Evolutionary conservation across 2,113 vertebrate genomes (phyloP), one percentile per base, ranked within the genome.

Genomic region (Sebastes schlegelii): DNA sequence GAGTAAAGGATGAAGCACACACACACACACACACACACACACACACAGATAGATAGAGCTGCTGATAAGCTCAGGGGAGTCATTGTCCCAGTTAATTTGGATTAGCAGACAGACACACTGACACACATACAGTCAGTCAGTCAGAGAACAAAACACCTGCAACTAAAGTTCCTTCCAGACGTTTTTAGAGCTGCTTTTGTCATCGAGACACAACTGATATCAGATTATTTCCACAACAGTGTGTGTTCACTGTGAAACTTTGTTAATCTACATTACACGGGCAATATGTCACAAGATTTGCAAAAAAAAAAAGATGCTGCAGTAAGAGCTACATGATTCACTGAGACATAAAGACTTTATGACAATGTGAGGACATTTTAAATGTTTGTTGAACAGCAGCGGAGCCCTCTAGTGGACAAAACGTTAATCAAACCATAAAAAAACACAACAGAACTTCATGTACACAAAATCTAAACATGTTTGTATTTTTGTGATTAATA

Each of bases 21-120:
- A 6, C 60, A 26, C 11, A 3, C 60, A 40, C 60, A 6, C 57
- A 58, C 8, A 26, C n/a, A 55, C 52, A 55, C 17, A 55, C 52
- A 58, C n/a, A 23, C 55, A 58, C n/a, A 26, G n/a, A 58, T 8
- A 58, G n/a, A 23, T 8, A 58, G n/a, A 81, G 66, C 58, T 83
- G 7, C 52, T 77, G 84, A 82, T 80, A 78, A 82, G 77, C 84
- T 90, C 88, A 68, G 48, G 69, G 82, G 88, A 90, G 77, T 84
- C 66, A 54, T 17, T 77, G 90, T 87, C 83, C 86, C 26, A 86
- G 67, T 89, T 87, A 48, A 84, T 84, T 80, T 84, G 71, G 85
- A 82, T 92, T 80, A 86, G 40, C 72, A 84, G 81, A 85, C 84
- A 86, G 86, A 85, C 82, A 85, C 52, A 76, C 76, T 80, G 84